These are phyloP conservation scores for Drosophila pallidifrons DNA, from an alignment of 1,140 invertebrate genomes.

Conservation along the genomic window DNA sequence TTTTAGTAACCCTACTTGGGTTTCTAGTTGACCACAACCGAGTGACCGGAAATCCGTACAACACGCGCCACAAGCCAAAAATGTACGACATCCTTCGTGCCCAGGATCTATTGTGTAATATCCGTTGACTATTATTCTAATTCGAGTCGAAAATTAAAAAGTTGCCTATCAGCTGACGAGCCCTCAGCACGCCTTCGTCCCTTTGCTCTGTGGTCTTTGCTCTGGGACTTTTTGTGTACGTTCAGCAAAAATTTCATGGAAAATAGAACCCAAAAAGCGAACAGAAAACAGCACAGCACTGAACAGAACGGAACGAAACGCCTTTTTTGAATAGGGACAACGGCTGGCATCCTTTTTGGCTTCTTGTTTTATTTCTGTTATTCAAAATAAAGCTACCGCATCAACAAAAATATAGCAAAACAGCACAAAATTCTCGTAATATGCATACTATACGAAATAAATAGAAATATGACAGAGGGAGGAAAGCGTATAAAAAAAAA, in stretches of 20 bases:
- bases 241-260: conserved; percentile 51
- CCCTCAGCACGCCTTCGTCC: not conserved
- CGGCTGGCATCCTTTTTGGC: conserved; percentile 37
- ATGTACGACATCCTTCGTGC: conserved; percentile 12
- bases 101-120: conserved; percentile 49
- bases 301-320: conserved; percentile 10
- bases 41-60: conserved; percentile 48
- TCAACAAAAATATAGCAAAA: conserved; percentile 51
- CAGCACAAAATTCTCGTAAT: conserved; percentile 45
- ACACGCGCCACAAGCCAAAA: conserved; percentile 33
- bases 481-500: conserved; percentile 37
- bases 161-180: conserved; percentile 34
- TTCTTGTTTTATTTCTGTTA: conserved; percentile 31
- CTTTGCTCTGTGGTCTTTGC: conserved; percentile 7
- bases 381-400: conserved; percentile 47
- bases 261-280: conserved; percentile 36
- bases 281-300: no score
- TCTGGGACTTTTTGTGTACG: conserved; percentile 35
- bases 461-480: conserved; percentile 36
- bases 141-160: conserved; percentile 58
- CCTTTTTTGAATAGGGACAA: conserved; percentile 40
- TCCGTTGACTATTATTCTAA: conserved; percentile 55
- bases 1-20: conserved; percentile 23
- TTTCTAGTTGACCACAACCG: conserved; percentile 29
- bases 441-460: conserved; percentile 43